These are phyloP conservation scores for Portunus trituberculatus DNA, from an alignment of 1,140 invertebrate genomes.

Conservation along the genomic window DNA sequence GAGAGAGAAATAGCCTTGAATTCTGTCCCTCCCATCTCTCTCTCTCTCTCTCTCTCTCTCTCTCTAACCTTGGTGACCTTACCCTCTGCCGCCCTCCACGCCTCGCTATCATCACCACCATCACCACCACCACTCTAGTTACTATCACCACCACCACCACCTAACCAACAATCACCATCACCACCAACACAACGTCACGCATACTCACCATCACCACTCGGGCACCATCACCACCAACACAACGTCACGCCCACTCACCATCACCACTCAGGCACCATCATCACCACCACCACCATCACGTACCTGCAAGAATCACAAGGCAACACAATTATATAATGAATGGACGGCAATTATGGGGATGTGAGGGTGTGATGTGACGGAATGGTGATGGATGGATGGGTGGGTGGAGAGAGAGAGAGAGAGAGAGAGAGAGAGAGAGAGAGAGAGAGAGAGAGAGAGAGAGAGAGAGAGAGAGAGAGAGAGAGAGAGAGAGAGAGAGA, in stretches of 20 bases:
- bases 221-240: too few species aligned
- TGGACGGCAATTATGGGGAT: background rate
- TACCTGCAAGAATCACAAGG: background rate
- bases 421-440: background rate
- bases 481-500: background rate
- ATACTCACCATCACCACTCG: too few species aligned
- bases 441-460: background rate
- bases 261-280: background rate
- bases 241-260: too few species aligned
- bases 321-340: background rate
- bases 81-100: background rate
- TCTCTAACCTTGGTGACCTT: background rate
- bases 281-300: background rate
- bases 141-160: too few species aligned
- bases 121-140: too few species aligned
- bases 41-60: conserved; percentile 20
- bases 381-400: too few species aligned
- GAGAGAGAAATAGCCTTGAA: conserved; percentile 6
- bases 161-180: too few species aligned
- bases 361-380: too few species aligned
- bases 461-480: background rate
- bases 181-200: too few species aligned
- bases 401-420: background rate
- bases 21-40: conserved; percentile 1
- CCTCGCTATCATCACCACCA: too few species aligned